A percentile compares a stretch with the other conserved stretches of the same genome.
Conservation (phyloP, 2,888 invertebrate genomes). For the Ceriagrion tenellum region DNA sequence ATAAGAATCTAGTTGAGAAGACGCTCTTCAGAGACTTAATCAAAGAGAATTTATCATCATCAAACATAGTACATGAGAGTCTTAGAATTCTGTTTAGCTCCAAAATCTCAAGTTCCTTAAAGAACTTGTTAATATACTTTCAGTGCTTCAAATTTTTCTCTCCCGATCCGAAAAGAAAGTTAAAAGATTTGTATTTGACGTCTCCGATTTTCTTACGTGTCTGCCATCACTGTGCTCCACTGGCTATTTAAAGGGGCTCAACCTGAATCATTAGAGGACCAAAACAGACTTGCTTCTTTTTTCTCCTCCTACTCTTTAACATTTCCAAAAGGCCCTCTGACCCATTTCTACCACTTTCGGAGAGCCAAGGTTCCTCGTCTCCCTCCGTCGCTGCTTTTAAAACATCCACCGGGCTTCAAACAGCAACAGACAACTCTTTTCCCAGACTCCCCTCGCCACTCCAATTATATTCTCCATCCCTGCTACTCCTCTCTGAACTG, state of each 20-base stretch:
- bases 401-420: constrained; percentile 47
- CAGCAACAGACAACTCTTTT: constrained; percentile 57
- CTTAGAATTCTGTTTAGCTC: background rate
- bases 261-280: background rate
- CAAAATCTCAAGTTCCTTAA: background rate
- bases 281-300: background rate
- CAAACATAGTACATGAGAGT: background rate
- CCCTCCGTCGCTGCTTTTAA: constrained; percentile 10
- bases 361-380: background rate
- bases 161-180: background rate
- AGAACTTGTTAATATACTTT: background rate
- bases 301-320: background rate
- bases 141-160: background rate
- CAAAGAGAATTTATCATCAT: no score
- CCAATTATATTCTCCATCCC: constrained; percentile 56
- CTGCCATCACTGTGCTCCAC: background rate
- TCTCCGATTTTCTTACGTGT: background rate
- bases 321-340: constrained; percentile 16
- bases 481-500: background rate
- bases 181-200: background rate
- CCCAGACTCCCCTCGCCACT: constrained; percentile 24
- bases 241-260: background rate
- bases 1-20: background rate
- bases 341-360: constrained; percentile 48
- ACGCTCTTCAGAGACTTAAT: no score